Percentiles rank a stretch among this genome's conserved stretches.
Evolutionary conservation across 2,888 invertebrate genomes (phyloP).

Genomic region (Axea sp.): DNA sequence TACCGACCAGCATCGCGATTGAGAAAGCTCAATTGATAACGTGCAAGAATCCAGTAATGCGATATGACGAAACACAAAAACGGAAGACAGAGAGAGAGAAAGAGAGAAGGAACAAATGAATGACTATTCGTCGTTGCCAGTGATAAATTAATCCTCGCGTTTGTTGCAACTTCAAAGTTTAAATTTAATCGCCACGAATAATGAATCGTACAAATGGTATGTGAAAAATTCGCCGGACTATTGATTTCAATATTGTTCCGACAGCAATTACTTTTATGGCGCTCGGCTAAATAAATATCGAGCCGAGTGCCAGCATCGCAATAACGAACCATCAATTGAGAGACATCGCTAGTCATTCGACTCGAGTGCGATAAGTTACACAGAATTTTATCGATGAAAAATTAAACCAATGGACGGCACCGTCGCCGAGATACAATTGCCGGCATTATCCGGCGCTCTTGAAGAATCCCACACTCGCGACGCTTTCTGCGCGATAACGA

Average conservation of each 20-base stretch:
- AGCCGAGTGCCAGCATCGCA: background rate
- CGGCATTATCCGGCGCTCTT: slow-evolving; percentile 6
- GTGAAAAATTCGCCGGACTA: too few species aligned
- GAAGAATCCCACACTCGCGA: background rate
- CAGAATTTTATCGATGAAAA: slow-evolving; percentile 32
- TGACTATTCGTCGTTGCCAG: background rate
- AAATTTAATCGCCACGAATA: too few species aligned
- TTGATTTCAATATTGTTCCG: too few species aligned
- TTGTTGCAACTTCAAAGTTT: background rate
- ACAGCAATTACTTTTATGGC: too few species aligned
- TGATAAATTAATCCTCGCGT: slow-evolving; percentile 21
- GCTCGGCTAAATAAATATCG: too few species aligned
- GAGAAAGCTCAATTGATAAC: slow-evolving; percentile 45
- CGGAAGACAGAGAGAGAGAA: background rate
- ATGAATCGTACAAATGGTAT: too few species aligned
- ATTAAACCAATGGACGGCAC: slow-evolving; percentile 19
- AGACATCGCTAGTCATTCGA: slow-evolving; percentile 6
- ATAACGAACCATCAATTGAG: slow-evolving; percentile 4
- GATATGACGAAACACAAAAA: slow-evolving; percentile 25
- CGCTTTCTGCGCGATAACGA: slow-evolving; percentile 10
- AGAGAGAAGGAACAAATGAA: slow-evolving; percentile 3
- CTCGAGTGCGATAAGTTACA: slow-evolving; percentile 12
- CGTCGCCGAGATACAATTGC: slow-evolving; percentile 4
- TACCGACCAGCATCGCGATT: slow-evolving; percentile 18
- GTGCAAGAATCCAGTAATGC: slow-evolving; percentile 45